These are phyloP conservation scores for Frieseomelitta varia DNA, from an alignment of 1,140 invertebrate species.

Conservation along the genomic window DNA sequence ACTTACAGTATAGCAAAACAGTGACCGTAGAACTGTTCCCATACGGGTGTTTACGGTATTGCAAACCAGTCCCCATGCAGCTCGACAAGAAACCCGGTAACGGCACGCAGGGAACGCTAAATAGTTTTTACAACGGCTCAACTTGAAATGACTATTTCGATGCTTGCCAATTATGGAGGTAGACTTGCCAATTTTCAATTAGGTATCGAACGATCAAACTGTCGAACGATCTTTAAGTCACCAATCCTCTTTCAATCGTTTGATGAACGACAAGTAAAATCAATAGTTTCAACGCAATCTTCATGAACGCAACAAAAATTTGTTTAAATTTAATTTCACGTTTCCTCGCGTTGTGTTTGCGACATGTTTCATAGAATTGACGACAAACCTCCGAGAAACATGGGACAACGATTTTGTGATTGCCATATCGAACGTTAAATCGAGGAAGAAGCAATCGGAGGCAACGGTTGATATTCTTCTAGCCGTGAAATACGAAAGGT, in stretches of 20 bases:
- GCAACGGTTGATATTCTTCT: slow-evolving; percentile 84
- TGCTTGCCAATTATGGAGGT: not conserved
- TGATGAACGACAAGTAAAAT: not conserved
- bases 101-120: slow-evolving; percentile 40
- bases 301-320: not conserved
- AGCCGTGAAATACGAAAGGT: slow-evolving; percentile 85
- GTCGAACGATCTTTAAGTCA: no score
- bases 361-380: slow-evolving; percentile 81
- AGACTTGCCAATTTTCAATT: no score
- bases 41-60: slow-evolving; percentile 24
- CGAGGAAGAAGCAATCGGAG: slow-evolving; percentile 81
- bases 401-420: slow-evolving; percentile 85
- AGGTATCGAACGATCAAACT: no score
- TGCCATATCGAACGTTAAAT: slow-evolving; percentile 84
- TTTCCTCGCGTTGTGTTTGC: not conserved
- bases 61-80: slow-evolving; percentile 61
- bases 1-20: not conserved
- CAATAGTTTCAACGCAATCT: not conserved
- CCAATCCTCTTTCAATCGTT: no score
- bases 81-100: slow-evolving; percentile 66
- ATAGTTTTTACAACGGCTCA: slow-evolving; percentile 55
- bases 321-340: not conserved
- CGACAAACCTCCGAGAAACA: slow-evolving; percentile 83
- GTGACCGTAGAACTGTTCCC: not conserved
- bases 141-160: slow-evolving; percentile 42